A percentile compares a stretch with the other conserved stretches of the same genome.
Evolutionary conservation across 2,113 vertebrate genomes (phyloP).

Genomic region (Paramormyrops kingsleyae): DNA sequence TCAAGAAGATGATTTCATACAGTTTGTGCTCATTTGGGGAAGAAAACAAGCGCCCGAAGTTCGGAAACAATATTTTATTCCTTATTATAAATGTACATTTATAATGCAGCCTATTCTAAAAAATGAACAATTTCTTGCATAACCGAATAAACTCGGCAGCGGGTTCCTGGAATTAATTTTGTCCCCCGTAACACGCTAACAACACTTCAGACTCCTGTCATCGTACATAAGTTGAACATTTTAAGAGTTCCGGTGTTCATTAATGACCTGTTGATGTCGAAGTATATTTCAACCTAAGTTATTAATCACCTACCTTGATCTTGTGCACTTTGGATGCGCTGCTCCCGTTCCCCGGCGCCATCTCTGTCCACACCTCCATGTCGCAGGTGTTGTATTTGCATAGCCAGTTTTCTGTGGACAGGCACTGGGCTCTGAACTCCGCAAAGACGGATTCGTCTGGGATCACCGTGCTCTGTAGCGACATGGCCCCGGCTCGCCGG

Average conservation of each 20-base stretch:
- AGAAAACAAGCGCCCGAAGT: neutral
- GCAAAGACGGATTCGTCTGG: conserved; percentile 52
- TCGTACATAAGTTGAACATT: neutral
- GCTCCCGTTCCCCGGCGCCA: conserved; percentile 18
- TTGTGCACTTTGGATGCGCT: conserved; percentile 51
- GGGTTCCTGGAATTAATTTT: neutral
- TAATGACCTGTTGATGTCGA: neutral
- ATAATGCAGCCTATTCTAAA: neutral
- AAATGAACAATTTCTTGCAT: neutral
- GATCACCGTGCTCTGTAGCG: conserved; percentile 38
- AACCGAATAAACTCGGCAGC: neutral
- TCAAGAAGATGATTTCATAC: neutral
- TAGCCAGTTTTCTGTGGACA: conserved; percentile 53
- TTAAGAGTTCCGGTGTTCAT: neutral
- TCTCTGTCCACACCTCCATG: conserved; percentile 62
- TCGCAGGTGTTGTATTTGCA: conserved; percentile 53
- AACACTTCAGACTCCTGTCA: neutral
- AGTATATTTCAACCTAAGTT: neutral
- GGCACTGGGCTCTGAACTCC: conserved; percentile 58
- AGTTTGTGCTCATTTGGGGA: neutral
- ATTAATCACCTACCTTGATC: conserved; percentile 55
- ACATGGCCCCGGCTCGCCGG: conserved; percentile 33
- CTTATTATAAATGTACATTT: neutral
- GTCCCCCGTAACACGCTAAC: neutral
- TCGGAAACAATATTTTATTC: neutral